Evolutionary conservation across 2,888 invertebrate species (phyloP).

Genomic region (Silvanus unidentatus): DNA sequence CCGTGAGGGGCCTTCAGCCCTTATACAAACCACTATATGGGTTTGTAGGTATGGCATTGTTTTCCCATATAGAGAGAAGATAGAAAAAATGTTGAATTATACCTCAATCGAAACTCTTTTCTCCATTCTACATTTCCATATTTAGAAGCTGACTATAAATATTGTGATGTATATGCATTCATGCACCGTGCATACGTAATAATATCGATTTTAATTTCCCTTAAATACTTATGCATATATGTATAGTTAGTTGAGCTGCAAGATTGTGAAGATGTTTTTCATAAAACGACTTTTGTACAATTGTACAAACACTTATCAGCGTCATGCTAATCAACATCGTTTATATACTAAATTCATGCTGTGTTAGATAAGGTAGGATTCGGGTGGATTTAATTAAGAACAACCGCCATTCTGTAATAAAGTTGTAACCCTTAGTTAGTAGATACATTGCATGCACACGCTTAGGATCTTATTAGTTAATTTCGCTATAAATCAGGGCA

Average conservation of each 20-base stretch:
- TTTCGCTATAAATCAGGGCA: no score
- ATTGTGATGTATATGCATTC: background rate
- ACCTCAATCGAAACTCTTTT: conserved; percentile 2
- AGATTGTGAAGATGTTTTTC: no score
- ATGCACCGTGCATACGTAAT: no score
- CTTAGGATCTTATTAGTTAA: no score
- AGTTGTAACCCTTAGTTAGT: background rate
- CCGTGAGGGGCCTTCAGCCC: background rate
- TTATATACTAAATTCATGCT: conserved; percentile 4
- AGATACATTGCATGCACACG: no score
- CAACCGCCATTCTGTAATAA: conserved; percentile 1
- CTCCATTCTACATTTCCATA: no score
- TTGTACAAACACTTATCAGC: background rate
- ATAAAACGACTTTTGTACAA: no score
- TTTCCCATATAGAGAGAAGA: conserved; percentile 19
- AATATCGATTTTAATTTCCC: no score
- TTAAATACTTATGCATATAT: no score
- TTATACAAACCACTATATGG: background rate
- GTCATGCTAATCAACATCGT: conserved; percentile 4
- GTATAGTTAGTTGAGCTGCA: no score
- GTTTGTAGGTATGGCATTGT: conserved; percentile 15
- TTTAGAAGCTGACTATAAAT: background rate
- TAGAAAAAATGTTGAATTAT: conserved; percentile 15
- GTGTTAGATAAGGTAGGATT: conserved; percentile 4
- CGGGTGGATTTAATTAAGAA: conserved; percentile 3